Evolutionary conservation across 2,797 vertebrate species (phyloP), one percentile per base, ranked within the genome.

Genomic region (Phataginus tricuspis): DNA sequence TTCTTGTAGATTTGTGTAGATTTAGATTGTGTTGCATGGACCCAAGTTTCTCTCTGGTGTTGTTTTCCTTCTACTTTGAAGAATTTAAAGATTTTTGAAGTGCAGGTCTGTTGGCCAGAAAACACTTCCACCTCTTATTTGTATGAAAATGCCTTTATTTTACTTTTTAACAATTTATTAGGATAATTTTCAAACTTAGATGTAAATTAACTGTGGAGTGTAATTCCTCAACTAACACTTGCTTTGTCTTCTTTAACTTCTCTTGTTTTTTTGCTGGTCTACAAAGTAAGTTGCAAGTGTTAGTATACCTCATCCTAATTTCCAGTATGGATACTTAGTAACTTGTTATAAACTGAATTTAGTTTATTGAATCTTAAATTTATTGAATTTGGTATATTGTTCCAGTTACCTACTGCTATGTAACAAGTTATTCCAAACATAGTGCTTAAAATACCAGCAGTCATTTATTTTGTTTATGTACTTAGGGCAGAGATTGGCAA

Each of bases 1-100:
- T 93, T 86, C 49, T 21, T 75, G 59, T 68, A 68, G 10, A 59
- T 87, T 42, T 68, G 49, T 74, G 34, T 42, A 72, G 6, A 78
- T 55, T 83, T 16, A 39, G 39, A 39, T 39, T 39, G 39, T 39
- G 39, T 39, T 39, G 39, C 39, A 9, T 55, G 39, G 19, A 77
- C 45, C 2, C n/a, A 68, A 0, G 7, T 80, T 93, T 74, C 14
- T 71, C n/a, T 53, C 14, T 92, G 25, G 18, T 86, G 42, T 9
- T 45, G 49, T 49, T 86, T 91, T 80, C n/a, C 45, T 95, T 78
- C 10, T 80, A 63, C 37, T 64, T 59, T 87, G 55, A 96, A 96
- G 45, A 84, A 69, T 34, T 83, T 51, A 51, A 59, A 71, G 11
- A 31, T 66, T 95, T 82, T 34, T 91, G 29, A 80, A 94, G 11